These are phyloP conservation scores for Zygothrica quintamaculata DNA, from an alignment of 2,888 invertebrate genomes.

Conservation along the genomic window DNA sequence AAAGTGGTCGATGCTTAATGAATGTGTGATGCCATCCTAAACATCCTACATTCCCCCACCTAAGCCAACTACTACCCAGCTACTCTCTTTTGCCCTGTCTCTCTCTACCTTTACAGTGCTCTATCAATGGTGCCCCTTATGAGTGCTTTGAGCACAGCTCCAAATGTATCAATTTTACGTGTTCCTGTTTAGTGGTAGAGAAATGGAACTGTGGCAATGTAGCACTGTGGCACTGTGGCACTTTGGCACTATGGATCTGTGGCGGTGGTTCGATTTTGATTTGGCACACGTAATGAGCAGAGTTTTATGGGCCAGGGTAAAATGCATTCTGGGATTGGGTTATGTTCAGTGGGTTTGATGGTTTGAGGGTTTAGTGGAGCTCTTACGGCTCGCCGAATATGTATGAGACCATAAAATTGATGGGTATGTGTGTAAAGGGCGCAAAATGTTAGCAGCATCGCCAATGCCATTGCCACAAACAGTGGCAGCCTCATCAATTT, in stretches of 20 bases:
- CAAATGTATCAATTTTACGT: conserved; percentile 74
- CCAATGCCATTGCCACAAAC: conserved; percentile 14
- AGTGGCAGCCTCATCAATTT: conserved; percentile 71
- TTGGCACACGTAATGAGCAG: conserved; percentile 70
- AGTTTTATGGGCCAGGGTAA: conserved; percentile 57
- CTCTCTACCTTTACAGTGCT: neutral
- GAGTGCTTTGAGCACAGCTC: conserved; percentile 32
- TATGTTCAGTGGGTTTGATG: too few species aligned
- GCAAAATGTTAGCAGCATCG: conserved; percentile 38
- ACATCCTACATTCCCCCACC: neutral
- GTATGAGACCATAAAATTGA: conserved; percentile 70
- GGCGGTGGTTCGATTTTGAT: conserved; percentile 68
- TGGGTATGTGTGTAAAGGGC: conserved; percentile 41
- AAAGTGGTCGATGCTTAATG: conserved; percentile 70
- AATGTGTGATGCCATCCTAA: conserved; percentile 52
- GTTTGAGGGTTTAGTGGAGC: neutral
- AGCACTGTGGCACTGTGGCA: conserved; percentile 9
- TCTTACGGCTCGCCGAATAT: conserved; percentile 44
- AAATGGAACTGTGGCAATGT: conserved; percentile 16
- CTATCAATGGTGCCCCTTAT: conserved; percentile 8
- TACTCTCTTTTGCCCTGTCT: neutral
- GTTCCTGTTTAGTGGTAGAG: conserved; percentile 51
- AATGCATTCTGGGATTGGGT: conserved; percentile 50
- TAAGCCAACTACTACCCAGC: neutral
- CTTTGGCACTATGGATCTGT: conserved; percentile 27